Evolutionary conservation across 2,113 vertebrate genomes (phyloP).

Genomic region (Myiopsitta monachus): DNA sequence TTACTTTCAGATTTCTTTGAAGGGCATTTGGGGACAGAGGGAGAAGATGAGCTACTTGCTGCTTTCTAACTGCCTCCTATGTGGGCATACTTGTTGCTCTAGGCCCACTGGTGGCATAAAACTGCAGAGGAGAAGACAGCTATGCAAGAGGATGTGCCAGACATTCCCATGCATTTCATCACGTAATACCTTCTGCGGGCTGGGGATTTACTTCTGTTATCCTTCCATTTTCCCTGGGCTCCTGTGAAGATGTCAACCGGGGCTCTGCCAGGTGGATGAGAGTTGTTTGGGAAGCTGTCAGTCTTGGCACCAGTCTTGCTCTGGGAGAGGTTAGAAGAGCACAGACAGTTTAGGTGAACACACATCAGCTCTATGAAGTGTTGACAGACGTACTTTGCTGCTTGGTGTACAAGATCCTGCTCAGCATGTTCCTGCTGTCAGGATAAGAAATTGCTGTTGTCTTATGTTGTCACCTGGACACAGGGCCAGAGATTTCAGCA

Average conservation of each 20-base stretch:
- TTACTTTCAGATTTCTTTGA: not conserved
- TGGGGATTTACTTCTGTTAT: not conserved
- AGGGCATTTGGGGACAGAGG: not conserved
- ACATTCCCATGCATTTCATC: not conserved
- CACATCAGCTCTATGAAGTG: not conserved
- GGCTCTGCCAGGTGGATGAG: not conserved
- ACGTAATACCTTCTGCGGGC: not conserved
- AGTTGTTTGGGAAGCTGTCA: not conserved
- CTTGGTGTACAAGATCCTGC: not conserved
- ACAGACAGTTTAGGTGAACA: not conserved
- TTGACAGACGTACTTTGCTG: slow-evolving; percentile 16
- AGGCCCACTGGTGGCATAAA: not conserved
- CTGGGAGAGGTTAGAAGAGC: not conserved
- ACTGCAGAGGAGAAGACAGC: not conserved
- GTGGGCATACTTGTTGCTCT: not conserved
- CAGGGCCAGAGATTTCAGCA: not conserved
- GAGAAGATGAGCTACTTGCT: not conserved
- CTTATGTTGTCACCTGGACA: slow-evolving; percentile 27
- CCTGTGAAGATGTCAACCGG: not conserved
- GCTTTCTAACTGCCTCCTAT: not conserved
- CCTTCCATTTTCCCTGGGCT: not conserved
- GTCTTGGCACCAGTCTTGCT: not conserved
- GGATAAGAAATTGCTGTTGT: slow-evolving; percentile 21
- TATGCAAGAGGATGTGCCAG: not conserved
- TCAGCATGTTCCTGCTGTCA: slow-evolving; percentile 17